These are phyloP conservation scores for Peromyscus californicus DNA, from an alignment of 2,113 vertebrate species.

Conservation along the genomic window DNA sequence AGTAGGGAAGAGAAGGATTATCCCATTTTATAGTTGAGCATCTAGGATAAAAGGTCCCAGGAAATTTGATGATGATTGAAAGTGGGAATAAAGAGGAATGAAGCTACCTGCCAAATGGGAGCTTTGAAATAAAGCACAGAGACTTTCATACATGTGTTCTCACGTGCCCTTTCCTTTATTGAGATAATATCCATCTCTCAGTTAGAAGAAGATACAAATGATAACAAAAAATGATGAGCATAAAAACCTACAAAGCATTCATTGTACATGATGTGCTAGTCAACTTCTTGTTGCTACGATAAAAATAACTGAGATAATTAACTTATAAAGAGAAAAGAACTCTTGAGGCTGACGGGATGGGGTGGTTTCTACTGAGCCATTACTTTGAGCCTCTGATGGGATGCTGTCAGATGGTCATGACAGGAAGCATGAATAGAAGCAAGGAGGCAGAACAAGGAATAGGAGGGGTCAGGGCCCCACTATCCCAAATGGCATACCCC, in stretches of 20 bases:
- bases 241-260: neutral
- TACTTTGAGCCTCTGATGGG: neutral
- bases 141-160: neutral
- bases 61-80: neutral
- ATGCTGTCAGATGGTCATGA: neutral
- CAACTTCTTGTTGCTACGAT: neutral
- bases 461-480: neutral
- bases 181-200: neutral
- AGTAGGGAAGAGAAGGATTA: neutral
- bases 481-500: no score
- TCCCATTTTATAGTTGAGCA: neutral
- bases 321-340: neutral
- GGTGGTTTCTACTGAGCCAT: no score
- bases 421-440: no score
- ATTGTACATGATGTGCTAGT: neutral
- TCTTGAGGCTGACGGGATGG: neutral
- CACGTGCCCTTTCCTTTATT: neutral
- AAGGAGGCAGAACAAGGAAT: neutral
- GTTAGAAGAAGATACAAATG: neutral
- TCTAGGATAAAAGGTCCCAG: neutral
- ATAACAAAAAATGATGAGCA: neutral
- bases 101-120: neutral
- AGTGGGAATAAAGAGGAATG: neutral
- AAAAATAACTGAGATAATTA: neutral
- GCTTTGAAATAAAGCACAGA: neutral